These are phyloP conservation scores for Magallana ariakensis DNA, from an alignment of 1,140 invertebrate species.

Conservation along the genomic window DNA sequence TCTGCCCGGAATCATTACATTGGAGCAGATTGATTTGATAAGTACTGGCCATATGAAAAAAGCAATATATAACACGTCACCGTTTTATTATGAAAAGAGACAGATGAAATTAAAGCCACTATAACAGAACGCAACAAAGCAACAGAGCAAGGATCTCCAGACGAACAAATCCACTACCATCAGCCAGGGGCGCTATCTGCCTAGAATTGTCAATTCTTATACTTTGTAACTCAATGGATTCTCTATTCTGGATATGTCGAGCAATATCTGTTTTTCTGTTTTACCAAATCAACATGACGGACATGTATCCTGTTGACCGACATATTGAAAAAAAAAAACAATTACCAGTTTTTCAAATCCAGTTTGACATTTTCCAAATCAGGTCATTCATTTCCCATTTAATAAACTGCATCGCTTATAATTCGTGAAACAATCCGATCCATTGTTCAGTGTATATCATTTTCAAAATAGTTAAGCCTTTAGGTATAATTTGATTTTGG, in stretches of 20 bases:
- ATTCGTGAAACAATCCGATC: no score
- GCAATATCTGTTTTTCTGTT: background rate
- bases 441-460: no score
- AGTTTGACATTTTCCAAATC: no score
- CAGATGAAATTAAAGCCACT: background rate
- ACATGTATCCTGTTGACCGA: background rate
- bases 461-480: no score
- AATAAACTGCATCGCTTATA: no score
- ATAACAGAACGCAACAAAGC: background rate
- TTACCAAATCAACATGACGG: background rate
- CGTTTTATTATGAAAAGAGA: background rate
- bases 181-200: background rate
- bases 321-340: no score
- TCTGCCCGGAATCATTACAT: background rate
- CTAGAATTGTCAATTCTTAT: background rate
- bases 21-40: constrained; percentile 21
- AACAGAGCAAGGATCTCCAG: background rate
- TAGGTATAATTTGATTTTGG: no score
- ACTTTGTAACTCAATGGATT: background rate
- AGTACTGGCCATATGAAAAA: background rate
- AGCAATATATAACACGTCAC: constrained; percentile 21
- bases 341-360: no score
- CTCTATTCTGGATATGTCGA: background rate
- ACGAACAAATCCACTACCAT: background rate
- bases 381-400: no score